phyloP scores from a whole-genome alignment of 53 echinoderm and acorn worm genomes.

The Mesocentrotus franciscanus region DNA sequence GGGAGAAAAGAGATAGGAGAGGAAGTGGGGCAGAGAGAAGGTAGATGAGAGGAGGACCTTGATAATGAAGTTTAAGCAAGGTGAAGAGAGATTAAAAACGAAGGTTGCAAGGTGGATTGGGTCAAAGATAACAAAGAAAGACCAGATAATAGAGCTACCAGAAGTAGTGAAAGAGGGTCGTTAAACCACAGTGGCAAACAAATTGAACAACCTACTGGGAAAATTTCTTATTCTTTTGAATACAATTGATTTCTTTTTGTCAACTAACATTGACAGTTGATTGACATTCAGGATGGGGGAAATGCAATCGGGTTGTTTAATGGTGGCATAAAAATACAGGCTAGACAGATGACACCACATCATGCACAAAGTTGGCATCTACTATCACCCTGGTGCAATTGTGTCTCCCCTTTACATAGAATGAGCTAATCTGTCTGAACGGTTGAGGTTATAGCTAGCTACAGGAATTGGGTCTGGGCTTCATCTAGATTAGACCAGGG shows the following conservation, averaged over 20 bases:
- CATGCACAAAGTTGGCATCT: background rate
- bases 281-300: slow-evolving; percentile 15
- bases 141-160: background rate
- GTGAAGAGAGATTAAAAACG: background rate
- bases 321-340: slow-evolving; percentile 11
- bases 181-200: slow-evolving; percentile 16
- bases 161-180: background rate
- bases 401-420: background rate
- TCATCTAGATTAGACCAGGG: slow-evolving; percentile 13
- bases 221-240: background rate
- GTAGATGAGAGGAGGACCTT: background rate
- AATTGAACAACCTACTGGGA: background rate
- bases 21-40: background rate
- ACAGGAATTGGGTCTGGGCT: background rate
- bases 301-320: slow-evolving; percentile 17
- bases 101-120: background rate
- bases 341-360: background rate
- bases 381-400: background rate
- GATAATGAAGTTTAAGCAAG: background rate
- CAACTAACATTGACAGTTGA: background rate
- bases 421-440: slow-evolving; percentile 29
- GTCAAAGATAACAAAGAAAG: background rate
- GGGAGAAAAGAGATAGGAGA: background rate
- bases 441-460: background rate
- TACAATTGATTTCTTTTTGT: background rate